Percentiles rank a stretch among this genome's conserved stretches.
Conservation (phyloP, 2,113 vertebrate genomes). For the Melierax canorus region DNA sequence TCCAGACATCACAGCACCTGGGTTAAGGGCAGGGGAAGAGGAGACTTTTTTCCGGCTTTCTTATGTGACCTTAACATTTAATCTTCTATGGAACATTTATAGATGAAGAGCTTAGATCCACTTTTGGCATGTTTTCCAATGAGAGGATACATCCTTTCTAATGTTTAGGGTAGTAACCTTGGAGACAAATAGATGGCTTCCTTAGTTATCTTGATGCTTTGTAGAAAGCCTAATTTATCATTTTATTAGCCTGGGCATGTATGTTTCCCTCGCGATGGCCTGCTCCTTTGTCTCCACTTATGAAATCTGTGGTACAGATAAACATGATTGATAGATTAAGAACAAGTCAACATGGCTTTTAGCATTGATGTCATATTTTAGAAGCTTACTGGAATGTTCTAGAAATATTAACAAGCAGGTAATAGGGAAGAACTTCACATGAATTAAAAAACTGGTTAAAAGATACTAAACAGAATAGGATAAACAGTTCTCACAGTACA, state of each 20-base stretch:
- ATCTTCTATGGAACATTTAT: not conserved
- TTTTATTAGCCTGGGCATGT: not conserved
- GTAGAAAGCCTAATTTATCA: not conserved
- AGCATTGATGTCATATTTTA: not conserved
- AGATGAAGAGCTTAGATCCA: not conserved
- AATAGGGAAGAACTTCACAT: not conserved
- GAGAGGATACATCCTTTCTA: not conserved
- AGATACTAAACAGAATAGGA: not conserved
- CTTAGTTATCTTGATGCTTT: not conserved
- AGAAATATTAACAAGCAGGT: not conserved
- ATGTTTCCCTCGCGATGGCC: accelerated
- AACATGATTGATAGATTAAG: not conserved
- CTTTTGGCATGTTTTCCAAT: not conserved
- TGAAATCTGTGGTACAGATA: not conserved
- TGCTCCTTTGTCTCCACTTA: not conserved
- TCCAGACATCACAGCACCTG: not conserved
- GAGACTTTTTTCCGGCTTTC: not conserved
- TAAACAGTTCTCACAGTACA: not conserved
- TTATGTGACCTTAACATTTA: not conserved
- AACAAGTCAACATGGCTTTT: not conserved
- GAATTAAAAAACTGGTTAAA: not conserved
- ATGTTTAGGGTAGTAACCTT: not conserved
- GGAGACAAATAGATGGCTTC: not conserved
- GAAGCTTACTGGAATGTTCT: not conserved
- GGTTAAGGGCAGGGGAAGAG: not conserved